These are phyloP conservation scores for Euplexia lucipara DNA, from an alignment of 2,888 invertebrate genomes.

Conservation along the genomic window DNA sequence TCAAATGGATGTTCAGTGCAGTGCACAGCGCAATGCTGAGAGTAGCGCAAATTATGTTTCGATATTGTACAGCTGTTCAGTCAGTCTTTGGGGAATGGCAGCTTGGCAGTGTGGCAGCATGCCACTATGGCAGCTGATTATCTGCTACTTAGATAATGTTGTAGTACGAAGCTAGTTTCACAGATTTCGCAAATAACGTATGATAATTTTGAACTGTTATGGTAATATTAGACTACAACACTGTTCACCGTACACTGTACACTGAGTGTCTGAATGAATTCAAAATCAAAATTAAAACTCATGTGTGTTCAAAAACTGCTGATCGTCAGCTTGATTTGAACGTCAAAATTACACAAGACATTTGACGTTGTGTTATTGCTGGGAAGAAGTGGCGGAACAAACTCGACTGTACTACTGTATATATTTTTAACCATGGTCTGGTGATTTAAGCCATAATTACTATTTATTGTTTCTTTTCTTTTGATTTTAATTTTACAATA, in stretches of 20 bases:
- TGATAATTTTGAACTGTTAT: slow-evolving; percentile 7
- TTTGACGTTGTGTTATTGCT: too few species aligned
- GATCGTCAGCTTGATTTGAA: too few species aligned
- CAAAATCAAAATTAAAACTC: background rate
- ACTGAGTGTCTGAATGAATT: background rate
- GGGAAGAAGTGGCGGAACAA: too few species aligned
- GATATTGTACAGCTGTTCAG: slow-evolving; percentile 33
- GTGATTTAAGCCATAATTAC: too few species aligned
- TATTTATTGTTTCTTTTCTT: too few species aligned
- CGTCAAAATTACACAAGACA: too few species aligned
- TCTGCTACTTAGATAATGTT: slow-evolving; percentile 44
- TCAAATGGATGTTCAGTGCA: slow-evolving; percentile 68
- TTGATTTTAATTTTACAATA: too few species aligned
- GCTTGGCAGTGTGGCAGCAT: slow-evolving; percentile 20
- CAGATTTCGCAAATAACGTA: slow-evolving; percentile 15
- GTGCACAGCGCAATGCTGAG: slow-evolving; percentile 47
- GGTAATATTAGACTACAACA: too few species aligned
- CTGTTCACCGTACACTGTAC: too few species aligned
- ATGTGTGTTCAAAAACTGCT: too few species aligned
- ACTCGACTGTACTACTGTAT: too few species aligned
- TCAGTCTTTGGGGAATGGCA: slow-evolving; percentile 40
- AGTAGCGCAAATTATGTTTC: slow-evolving; percentile 43
- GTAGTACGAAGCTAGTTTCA: slow-evolving; percentile 15
- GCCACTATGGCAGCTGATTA: slow-evolving; percentile 47
- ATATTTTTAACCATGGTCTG: too few species aligned